Conservation (phyloP, 2,888 invertebrate species). For the Malachius bipustulatus region DNA sequence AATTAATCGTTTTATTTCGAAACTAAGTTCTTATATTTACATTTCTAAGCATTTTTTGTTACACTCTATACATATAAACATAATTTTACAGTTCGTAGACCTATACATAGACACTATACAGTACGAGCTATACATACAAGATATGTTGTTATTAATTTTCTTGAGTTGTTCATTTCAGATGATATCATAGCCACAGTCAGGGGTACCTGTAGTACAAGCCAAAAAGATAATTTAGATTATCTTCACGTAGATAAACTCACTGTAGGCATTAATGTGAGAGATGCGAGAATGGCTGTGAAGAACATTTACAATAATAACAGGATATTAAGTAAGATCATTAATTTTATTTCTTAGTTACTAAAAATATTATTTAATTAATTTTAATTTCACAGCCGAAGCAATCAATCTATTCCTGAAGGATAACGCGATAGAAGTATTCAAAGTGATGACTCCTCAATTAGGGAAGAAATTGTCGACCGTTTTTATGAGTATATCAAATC, state of each 20-base stretch:
- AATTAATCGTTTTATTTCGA: too few species aligned
- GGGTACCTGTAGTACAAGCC: constrained; percentile 43
- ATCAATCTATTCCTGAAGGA: constrained; percentile 58
- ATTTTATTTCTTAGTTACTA: neutral
- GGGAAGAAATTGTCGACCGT: constrained; percentile 50
- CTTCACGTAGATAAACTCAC: constrained; percentile 50
- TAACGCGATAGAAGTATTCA: constrained; percentile 55
- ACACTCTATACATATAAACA: too few species aligned
- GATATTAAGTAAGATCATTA: constrained; percentile 47
- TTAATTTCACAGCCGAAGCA: constrained; percentile 48
- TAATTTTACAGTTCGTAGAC: too few species aligned
- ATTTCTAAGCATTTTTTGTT: too few species aligned
- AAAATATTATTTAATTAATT: constrained; percentile 11
- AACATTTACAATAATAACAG: constrained; percentile 57
- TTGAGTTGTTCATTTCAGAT: too few species aligned
- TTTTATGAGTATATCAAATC: constrained; percentile 53
- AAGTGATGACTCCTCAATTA: constrained; percentile 56
- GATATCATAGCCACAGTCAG: constrained; percentile 47
- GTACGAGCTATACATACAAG: too few species aligned
- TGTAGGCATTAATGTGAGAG: constrained; percentile 48
- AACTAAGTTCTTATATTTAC: too few species aligned
- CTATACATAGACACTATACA: too few species aligned
- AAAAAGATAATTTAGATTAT: constrained; percentile 40
- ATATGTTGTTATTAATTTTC: too few species aligned
- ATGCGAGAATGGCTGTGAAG: constrained; percentile 50